phyloP scores from a whole-genome alignment of 2,113 vertebrate genomes.

The Camelus bactrianus region DNA sequence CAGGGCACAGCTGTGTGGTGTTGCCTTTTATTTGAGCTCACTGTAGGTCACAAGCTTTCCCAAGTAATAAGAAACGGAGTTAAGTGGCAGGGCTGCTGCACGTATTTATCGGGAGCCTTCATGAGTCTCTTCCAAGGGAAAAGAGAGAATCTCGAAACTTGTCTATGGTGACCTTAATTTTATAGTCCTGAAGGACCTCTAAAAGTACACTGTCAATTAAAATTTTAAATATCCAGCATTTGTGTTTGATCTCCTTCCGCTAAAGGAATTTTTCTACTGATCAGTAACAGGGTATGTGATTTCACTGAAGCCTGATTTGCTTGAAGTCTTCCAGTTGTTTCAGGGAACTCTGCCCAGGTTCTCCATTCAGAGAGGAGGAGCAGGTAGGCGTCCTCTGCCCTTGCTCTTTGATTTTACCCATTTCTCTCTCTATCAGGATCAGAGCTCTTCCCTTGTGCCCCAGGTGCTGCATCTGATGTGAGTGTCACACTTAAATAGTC shows the following conservation, averaged over 20 bases:
- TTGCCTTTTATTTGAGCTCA: constrained; percentile 58
- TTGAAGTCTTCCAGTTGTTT: constrained; percentile 28
- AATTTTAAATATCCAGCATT: background rate
- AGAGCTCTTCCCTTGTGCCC: fast-evolving
- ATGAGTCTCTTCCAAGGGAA: background rate
- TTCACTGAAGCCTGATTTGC: background rate
- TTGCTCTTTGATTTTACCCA: background rate
- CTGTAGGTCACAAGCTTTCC: constrained; percentile 61
- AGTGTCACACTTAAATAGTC: fast-evolving
- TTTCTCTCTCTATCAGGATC: background rate
- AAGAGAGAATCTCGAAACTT: constrained; percentile 61
- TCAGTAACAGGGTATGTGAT: background rate
- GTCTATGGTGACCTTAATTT: background rate
- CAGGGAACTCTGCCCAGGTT: background rate
- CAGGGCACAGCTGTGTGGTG: constrained; percentile 50
- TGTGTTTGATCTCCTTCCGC: constrained; percentile 17
- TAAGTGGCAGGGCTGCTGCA: constrained; percentile 13
- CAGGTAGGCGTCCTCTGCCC: background rate
- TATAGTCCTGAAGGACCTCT: background rate
- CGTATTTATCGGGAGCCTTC: constrained; percentile 57
- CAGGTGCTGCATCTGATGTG: background rate
- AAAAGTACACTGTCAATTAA: background rate
- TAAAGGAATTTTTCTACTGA: constrained; percentile 3
- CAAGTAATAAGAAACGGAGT: constrained; percentile 57
- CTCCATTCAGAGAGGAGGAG: background rate